Base-by-base conservation (phyloP, 2,888 invertebrate species). In the Iphiclides podalirius region DNA sequence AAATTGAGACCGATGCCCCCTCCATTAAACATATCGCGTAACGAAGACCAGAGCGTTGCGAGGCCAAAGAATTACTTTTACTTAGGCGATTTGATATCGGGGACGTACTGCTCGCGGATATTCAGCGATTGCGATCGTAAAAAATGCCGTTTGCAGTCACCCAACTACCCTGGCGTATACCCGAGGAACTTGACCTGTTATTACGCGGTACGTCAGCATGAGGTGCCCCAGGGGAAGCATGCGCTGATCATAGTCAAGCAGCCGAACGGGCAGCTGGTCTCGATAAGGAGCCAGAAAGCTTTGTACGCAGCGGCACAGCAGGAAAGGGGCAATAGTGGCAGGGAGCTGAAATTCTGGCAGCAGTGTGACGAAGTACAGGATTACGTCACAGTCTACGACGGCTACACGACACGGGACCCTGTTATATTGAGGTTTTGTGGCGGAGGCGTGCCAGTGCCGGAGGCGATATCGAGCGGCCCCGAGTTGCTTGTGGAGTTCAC, bases 121-220 rank as follows among this genome's bases (percentile, higher is more conserved):
- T 96, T 95, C 90, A 96, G 95, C 80, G 95, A 96, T 86, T 97
- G 97, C 85, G 96, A 96, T 90, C 93, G 93, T 84, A 95, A 95
- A 88, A 92, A 93, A 66, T 97, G 97, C 87, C 93, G 95, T 70
- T 90, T 97, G 68, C 97, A 97, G 82, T 96, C 96, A 39, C 96
- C 97, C 40, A 96, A 96, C 90, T 97, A 95, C 84, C 97, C 97
- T 17, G 97, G 96, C 62, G 93, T 97, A 61, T 98, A 98, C 84
- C 97, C 97, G 2, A 92, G 97, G 61, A 97, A 97, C 82, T 92
- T 98, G 67, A 96, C 97, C 54, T 98, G 98, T 78, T 96, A 97
- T 86, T 98, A 96, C 78, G 96, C 97, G 36, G 95, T 97, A 50
- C 89, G 95, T 58, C 94, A 95, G 85, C 94, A 96, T 79, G 94